Percentiles rank a stretch among this genome's conserved stretches.
Evolutionary conservation across 2,888 invertebrate species (phyloP).

Genomic region (Torymus aiolomorphi): DNA sequence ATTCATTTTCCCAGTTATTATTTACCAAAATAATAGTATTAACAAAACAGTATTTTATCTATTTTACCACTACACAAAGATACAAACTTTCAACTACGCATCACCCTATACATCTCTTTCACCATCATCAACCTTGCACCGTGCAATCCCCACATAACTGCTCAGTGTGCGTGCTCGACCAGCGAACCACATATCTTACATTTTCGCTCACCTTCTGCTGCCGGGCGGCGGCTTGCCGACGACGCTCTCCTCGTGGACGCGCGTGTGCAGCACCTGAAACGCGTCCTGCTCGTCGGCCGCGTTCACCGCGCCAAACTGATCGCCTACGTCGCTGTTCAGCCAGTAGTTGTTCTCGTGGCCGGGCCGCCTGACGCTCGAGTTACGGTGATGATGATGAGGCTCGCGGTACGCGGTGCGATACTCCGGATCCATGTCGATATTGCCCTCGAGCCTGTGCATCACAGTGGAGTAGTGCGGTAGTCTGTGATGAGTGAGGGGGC

Average conservation of each 20-base stretch:
- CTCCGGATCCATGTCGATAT: constrained; percentile 74
- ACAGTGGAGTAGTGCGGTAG: too few relatives aligned
- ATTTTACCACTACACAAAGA: too few relatives aligned
- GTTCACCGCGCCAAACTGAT: constrained; percentile 66
- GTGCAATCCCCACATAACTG: neutral
- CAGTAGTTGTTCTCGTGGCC: constrained; percentile 63
- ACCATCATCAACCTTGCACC: too few relatives aligned
- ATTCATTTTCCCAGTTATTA: too few relatives aligned
- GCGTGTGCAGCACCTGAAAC: constrained; percentile 69
- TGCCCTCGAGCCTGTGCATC: constrained; percentile 70
- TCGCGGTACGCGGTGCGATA: constrained; percentile 75
- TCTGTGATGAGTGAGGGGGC: too few relatives aligned
- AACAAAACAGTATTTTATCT: too few relatives aligned
- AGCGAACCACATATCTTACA: neutral
- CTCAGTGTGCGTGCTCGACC: too few relatives aligned
- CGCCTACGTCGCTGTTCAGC: constrained; percentile 66
- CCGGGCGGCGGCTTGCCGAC: constrained; percentile 69
- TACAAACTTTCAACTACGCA: too few relatives aligned
- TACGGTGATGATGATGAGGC: neutral
- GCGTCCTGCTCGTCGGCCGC: constrained; percentile 69
- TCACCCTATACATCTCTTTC: too few relatives aligned
- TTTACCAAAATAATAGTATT: too few relatives aligned
- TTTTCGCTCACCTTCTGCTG: constrained; percentile 65
- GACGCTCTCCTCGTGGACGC: constrained; percentile 69
- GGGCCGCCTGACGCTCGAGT: neutral